These are phyloP conservation scores for Aplodontia rufa DNA, from an alignment of 2,113 vertebrate genomes.

Conservation along the genomic window DNA sequence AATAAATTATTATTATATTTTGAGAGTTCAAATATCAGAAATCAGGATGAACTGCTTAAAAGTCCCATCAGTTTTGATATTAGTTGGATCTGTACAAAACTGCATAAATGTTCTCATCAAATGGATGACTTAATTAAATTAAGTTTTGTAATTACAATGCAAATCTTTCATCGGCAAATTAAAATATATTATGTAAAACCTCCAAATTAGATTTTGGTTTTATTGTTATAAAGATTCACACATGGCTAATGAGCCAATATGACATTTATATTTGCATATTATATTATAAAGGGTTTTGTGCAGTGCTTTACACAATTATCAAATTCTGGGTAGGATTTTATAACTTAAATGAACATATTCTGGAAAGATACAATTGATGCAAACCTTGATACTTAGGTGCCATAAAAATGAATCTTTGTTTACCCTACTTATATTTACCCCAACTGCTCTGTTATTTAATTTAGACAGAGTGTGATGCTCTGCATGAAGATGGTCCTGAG, in stretches of 20 bases:
- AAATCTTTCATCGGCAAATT: constrained; percentile 31
- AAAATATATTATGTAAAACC: constrained; percentile 65
- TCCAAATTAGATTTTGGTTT: constrained; percentile 58
- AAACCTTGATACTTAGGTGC: not conserved
- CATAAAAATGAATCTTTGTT: not conserved
- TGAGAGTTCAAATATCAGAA: not conserved
- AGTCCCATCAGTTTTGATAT: not conserved
- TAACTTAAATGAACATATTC: constrained; percentile 17
- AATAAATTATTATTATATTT: constrained; percentile 25
- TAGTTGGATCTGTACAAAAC: constrained; percentile 15
- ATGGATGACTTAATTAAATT: constrained; percentile 65
- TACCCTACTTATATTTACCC: not conserved
- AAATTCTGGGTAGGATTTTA: constrained; percentile 20
- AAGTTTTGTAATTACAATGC: constrained; percentile 56
- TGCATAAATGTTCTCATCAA: constrained; percentile 35
- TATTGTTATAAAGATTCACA: constrained; percentile 40
- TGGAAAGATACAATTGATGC: not conserved
- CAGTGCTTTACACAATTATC: constrained; percentile 15
- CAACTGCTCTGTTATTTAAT: not conserved
- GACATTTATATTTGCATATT: constrained; percentile 57
- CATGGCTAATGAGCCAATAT: constrained; percentile 55
- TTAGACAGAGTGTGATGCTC: not conserved
- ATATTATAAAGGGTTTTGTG: not conserved
- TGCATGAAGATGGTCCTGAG: not conserved
- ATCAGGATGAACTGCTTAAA: not conserved